Evolutionary conservation across 2,888 invertebrate genomes (phyloP), one percentile per base, ranked within the genome.

Genomic region (Hyppa rectilinea): DNA sequence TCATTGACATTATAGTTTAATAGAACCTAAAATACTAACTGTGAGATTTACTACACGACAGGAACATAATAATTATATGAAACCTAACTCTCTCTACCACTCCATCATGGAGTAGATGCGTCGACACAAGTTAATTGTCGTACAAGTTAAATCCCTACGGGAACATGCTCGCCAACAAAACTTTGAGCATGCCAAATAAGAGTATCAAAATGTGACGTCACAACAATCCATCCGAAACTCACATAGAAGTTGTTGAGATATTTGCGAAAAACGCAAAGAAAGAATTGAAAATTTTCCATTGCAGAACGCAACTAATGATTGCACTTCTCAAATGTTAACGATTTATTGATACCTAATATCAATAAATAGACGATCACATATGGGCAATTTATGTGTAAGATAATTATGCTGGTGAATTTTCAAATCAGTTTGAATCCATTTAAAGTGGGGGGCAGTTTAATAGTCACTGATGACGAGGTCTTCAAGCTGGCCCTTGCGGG

Each of bases 11-110:
- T 56, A 70, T 29, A 40, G 34, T 49, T 52, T 40, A 61, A 71
- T 26, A 34, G 36, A 62, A 50, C 77, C 77, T 62, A 76, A 82
- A 38, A 62, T 75, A 55, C 9, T 29, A n/a, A 34, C 6, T 58
- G 6, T 31, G 6, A 73, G 26, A 56, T 47, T n/a, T 14, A 34
- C 52, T 14, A 58, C 31, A 45, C 66, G n/a, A 49, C 31, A 56
- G 3, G 31, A 58, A 26, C 23, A 56, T 31, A 26, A n/a, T n/a
- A n/a, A n/a, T n/a, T n/a, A n/a, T n/a, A n/a, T n/a, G n/a, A n/a
- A n/a, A n/a, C n/a, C n/a, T 29, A 12, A 6, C 29, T 29, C 26
- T 36, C 5, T 31, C 9, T 36, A 59, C 43, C 34, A 40, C 14
- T 60, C 7, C 38, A 23, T 43, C 26, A 10, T 45, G 26, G 6